phyloP scores from a whole-genome alignment of 1,140 invertebrate genomes.

The Eriosoma lanigerum region DNA sequence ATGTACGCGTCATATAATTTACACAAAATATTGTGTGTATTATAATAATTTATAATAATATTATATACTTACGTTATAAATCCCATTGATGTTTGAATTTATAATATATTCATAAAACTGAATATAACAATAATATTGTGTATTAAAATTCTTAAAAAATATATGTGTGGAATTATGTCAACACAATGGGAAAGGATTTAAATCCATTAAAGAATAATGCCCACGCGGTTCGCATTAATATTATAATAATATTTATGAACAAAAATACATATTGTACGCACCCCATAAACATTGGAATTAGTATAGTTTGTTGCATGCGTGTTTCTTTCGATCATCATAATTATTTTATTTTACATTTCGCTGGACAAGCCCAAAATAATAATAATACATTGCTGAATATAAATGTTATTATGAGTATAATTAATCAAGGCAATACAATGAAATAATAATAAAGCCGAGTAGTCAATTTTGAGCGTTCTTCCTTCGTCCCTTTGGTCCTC shows the following conservation, averaged over 20 bases:
- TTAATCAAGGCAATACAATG: too few relatives aligned
- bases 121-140: background rate
- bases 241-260: background rate
- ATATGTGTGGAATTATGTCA: conserved; percentile 1
- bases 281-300: conserved; percentile 37
- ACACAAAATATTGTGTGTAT: too few relatives aligned
- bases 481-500: too few relatives aligned
- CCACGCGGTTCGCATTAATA: conserved; percentile 2
- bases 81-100: background rate
- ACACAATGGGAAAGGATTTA: conserved; percentile 32
- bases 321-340: background rate
- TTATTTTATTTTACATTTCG: background rate
- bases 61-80: background rate
- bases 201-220: conserved; percentile 30
- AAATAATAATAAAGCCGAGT: too few relatives aligned
- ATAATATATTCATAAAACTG: background rate
- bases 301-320: background rate
- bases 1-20: too few relatives aligned
- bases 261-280: background rate
- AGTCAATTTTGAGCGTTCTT: too few relatives aligned
- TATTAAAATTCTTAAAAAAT: background rate
- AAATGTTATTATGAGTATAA: too few relatives aligned
- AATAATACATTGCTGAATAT: too few relatives aligned
- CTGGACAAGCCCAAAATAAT: background rate
- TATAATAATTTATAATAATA: background rate